Evolutionary conservation across 2,888 invertebrate genomes (phyloP).

Genomic region (Linnaemya tessellans): DNA sequence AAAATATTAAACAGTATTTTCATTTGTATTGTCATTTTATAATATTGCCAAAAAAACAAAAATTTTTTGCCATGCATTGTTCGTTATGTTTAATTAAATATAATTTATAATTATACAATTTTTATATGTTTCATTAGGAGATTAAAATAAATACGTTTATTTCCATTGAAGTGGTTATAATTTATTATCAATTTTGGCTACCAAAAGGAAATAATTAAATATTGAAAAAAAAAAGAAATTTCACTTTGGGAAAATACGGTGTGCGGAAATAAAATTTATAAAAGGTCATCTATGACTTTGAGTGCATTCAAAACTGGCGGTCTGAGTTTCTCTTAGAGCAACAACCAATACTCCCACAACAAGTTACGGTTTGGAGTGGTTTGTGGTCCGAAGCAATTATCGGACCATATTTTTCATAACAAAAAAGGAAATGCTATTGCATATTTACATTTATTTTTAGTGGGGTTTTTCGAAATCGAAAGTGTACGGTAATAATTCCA

Average conservation of each 20-base stretch:
- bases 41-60: slow-evolving; percentile 34
- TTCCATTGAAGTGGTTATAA: slow-evolving; percentile 53
- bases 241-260: neutral
- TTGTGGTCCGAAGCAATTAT: no score
- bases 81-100: slow-evolving; percentile 66
- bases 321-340: no score
- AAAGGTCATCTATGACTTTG: no score
- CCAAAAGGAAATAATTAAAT: slow-evolving; percentile 36
- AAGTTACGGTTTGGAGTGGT: no score
- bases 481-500: no score
- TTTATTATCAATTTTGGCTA: slow-evolving; percentile 53
- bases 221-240: neutral
- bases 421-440: no score
- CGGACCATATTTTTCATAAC: no score
- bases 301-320: no score
- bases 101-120: slow-evolving; percentile 63
- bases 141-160: slow-evolving; percentile 67
- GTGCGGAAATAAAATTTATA: neutral
- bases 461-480: no score
- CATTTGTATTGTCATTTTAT: slow-evolving; percentile 61
- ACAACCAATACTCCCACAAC: no score
- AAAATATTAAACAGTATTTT: slow-evolving; percentile 56
- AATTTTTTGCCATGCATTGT: slow-evolving; percentile 27
- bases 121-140: slow-evolving; percentile 55
- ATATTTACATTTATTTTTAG: no score